phyloP scores from a whole-genome alignment of 2,888 invertebrate species.

The Isoperla grammatica region DNA sequence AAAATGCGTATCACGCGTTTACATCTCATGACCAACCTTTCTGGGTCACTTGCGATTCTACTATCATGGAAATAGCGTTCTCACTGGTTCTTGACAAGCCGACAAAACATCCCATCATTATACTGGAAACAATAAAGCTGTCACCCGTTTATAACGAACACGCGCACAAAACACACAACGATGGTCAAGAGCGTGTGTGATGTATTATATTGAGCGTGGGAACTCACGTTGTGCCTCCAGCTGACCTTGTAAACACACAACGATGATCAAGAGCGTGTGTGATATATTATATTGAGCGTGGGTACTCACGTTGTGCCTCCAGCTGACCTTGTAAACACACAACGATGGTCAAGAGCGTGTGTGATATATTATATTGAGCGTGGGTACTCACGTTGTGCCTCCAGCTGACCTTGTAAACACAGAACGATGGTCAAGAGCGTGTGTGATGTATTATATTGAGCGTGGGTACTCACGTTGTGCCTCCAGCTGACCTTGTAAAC shows the following conservation, averaged over 20 bases:
- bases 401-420: slow-evolving; percentile 73
- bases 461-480: slow-evolving; percentile 58
- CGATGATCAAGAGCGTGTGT: too few relatives aligned
- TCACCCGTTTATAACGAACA: too few relatives aligned
- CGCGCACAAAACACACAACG: too few relatives aligned
- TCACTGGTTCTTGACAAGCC: neutral
- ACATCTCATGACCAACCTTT: neutral
- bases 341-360: too few relatives aligned
- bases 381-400: slow-evolving; percentile 61
- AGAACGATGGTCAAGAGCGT: too few relatives aligned
- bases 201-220: neutral
- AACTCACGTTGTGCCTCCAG: slow-evolving; percentile 70
- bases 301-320: slow-evolving; percentile 72
- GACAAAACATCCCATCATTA: neutral
- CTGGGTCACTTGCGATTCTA: too few relatives aligned
- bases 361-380: neutral
- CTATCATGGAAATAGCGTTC: too few relatives aligned
- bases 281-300: too few relatives aligned
- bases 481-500: slow-evolving; percentile 72
- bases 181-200: too few relatives aligned
- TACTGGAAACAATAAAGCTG: slow-evolving; percentile 13
- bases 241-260: slow-evolving; percentile 70
- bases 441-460: neutral
- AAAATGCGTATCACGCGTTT: neutral
- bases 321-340: slow-evolving; percentile 45